Base-by-base conservation (phyloP, 92 coral and sea anemone genomes). In the Heliopora coerulea region DNA sequence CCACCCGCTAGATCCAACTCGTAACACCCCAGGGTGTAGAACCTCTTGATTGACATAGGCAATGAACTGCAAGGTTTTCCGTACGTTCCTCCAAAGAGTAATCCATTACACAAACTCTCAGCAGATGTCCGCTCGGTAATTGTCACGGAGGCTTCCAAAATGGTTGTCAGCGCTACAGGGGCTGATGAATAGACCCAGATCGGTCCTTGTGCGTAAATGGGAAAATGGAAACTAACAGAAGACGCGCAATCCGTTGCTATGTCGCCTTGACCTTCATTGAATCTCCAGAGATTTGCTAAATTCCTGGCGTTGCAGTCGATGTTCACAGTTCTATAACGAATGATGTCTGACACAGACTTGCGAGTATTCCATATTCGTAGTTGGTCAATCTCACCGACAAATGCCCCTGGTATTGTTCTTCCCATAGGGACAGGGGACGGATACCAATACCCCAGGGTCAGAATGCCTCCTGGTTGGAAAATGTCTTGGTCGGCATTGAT, bases 301-400 rank as follows among this genome's bases (percentile, higher is more conserved):
- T 65, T 49, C 28, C 78, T 76, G n/a, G 65, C 35, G 10, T 40
- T 62, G 66, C 96, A 89, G 49, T 84, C 88, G 6, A 92, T n/a
- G 48, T 90, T 81, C 41, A 48, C 25, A 65, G 75, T 74, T 79
- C 88, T 82, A 56, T 79, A 81, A 30, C 80, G 75, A 23, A 88
- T 78, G 19, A 92, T 84, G 12, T 88, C 79, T 19, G 79, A 61
- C 15, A 91, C 84, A 49, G 80, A 85, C 26, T 84, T 81, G 65
- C 87, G 88, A 60, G 68, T 84, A 79, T 92, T 92, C 97, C 97
- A 92, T 33, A 92, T 89, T 44, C 97, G 87, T 8, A 92, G 88
- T 54, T 92, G 96, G 42, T 92, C 97, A 21, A 92, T 73, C 49
- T 87, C 86, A 34, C 97, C 97, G 17, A 87, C 48, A 72, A 89